Evolutionary conservation across 2,797 vertebrate species (phyloP).

Genomic region (Varecia variegata): DNA sequence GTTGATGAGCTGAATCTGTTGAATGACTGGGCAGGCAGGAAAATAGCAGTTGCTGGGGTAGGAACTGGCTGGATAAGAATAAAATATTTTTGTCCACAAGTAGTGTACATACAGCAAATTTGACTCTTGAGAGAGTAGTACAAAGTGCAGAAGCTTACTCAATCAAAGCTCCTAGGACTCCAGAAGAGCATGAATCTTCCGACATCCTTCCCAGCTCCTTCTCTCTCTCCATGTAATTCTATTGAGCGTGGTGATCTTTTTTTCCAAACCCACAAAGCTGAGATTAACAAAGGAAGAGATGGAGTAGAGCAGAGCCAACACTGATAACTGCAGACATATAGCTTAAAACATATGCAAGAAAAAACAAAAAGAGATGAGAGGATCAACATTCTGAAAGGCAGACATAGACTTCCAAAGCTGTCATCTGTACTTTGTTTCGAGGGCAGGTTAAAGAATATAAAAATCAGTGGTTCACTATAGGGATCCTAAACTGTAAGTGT

Average conservation of each 20-base stretch:
- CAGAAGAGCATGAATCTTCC: background rate
- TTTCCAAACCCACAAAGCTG: background rate
- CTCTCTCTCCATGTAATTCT: background rate
- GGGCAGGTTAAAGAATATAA: background rate
- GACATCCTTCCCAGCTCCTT: background rate
- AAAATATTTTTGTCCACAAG: conserved; percentile 13
- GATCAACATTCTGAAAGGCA: background rate
- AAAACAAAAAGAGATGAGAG: background rate
- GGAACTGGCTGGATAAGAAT: background rate
- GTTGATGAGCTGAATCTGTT: background rate
- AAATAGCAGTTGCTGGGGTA: background rate
- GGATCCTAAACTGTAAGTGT: background rate
- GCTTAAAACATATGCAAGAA: background rate
- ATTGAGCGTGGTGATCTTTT: background rate
- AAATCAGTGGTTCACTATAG: background rate
- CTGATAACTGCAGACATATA: background rate
- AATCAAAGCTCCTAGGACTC: background rate
- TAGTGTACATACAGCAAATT: background rate
- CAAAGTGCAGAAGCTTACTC: background rate
- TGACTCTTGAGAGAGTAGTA: background rate
- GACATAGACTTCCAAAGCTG: background rate
- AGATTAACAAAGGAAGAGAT: background rate
- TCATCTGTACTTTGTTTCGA: background rate
- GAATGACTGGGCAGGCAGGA: background rate
- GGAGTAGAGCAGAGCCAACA: background rate